A percentile compares a stretch with the other conserved stretches of the same genome.
These are phyloP conservation scores for Echiichthys vipera DNA, from an alignment of 2,797 vertebrate species.

Conservation along the genomic window DNA sequence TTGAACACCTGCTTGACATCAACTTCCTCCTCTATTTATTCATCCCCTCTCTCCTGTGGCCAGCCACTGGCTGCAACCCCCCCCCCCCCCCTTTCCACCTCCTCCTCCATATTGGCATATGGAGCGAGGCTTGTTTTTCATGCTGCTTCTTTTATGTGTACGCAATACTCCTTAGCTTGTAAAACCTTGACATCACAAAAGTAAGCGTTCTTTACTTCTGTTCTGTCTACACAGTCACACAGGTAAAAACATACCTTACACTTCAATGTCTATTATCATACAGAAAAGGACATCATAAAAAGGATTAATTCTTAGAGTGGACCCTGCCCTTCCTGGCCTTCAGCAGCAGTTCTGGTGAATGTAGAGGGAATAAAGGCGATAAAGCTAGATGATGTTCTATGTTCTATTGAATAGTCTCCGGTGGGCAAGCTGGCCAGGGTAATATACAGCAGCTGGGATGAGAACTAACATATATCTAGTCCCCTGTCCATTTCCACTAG, in stretches of 20 bases:
- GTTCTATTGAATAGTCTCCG: slow-evolving; percentile 74
- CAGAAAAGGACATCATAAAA: slow-evolving; percentile 51
- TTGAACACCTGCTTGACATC: slow-evolving; percentile 90
- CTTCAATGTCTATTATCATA: slow-evolving; percentile 40
- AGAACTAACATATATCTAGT: slow-evolving; percentile 83
- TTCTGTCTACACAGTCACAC: background rate
- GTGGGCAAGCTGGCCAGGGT: slow-evolving; percentile 73
- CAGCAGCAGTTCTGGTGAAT: slow-evolving; percentile 53
- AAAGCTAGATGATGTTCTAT: slow-evolving; percentile 74
- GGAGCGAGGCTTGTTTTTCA: slow-evolving; percentile 45
- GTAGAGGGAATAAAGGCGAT: slow-evolving; percentile 65
- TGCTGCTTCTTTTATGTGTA: slow-evolving; percentile 28
- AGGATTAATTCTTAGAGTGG: slow-evolving; percentile 45
- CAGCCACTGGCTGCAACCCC: slow-evolving; percentile 72
- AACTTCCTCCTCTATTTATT: slow-evolving; percentile 88
- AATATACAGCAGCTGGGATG: slow-evolving; percentile 80
- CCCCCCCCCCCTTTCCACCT: slow-evolving; percentile 44
- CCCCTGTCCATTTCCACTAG: slow-evolving; percentile 80
- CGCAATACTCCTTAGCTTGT: slow-evolving; percentile 19
- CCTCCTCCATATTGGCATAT: slow-evolving; percentile 60
- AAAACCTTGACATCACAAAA: slow-evolving; percentile 23
- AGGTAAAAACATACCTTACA: slow-evolving; percentile 11
- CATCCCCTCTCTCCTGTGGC: slow-evolving; percentile 82
- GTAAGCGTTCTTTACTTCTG: background rate
- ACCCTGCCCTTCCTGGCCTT: slow-evolving; percentile 48